These are phyloP conservation scores for Dicrostonyx torquatus DNA, from an alignment of 2,797 vertebrate genomes.

Conservation along the genomic window DNA sequence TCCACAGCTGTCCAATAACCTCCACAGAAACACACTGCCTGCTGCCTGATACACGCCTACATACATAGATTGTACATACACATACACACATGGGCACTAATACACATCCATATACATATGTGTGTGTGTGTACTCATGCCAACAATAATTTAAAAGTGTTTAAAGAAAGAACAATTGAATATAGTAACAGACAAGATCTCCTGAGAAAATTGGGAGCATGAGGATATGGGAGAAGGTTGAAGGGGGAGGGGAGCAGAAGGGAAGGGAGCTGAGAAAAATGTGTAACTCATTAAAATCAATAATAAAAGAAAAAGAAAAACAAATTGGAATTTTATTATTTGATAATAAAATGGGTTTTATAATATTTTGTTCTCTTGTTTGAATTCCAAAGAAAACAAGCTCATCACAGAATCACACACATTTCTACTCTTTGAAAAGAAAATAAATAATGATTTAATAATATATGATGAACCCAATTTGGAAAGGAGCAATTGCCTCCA, in stretches of 20 bases:
- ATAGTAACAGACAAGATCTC: no score
- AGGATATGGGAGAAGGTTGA: no score
- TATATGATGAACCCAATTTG: not conserved
- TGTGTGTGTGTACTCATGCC: not conserved
- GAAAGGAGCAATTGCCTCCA: not conserved
- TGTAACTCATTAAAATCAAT: no score
- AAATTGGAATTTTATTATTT: not conserved
- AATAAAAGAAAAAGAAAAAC: not conserved
- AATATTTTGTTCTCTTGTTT: not conserved
- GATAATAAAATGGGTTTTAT: not conserved
- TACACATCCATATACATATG: not conserved
- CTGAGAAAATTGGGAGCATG: no score
- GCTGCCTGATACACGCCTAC: no score
- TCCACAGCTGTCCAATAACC: not conserved
- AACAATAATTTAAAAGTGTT: not conserved
- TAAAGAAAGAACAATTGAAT: not conserved
- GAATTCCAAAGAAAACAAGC: not conserved
- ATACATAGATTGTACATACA: not conserved
- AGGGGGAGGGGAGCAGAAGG: not conserved
- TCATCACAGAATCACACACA: not conserved
- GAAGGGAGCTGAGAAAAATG: not conserved
- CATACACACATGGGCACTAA: not conserved
- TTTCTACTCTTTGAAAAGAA: slow-evolving; percentile 38
- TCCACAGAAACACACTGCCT: not conserved
- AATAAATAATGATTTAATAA: slow-evolving; percentile 45